Evolutionary conservation across 1,140 invertebrate genomes (phyloP), one percentile per base, ranked within the genome.

Genomic region (Patella vulgata): DNA sequence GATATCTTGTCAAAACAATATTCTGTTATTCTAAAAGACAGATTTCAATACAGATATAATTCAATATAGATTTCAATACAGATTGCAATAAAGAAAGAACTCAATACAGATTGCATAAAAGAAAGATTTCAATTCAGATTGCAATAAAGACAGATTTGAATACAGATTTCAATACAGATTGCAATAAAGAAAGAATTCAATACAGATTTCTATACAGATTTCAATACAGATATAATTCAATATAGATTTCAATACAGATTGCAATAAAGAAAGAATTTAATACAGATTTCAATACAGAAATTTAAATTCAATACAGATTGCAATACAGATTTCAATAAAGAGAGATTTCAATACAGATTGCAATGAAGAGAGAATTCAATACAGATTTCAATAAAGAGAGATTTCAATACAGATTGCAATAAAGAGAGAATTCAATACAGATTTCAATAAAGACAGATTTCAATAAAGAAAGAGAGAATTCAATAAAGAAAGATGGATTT

Each of bases 101-200:
- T 4, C 31, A 3, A 53, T 21, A n/a, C 11, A 33, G 28, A 31
- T 12, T 36, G 8, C 8, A 8, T 36, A n/a, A 28, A 3, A 53
- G 51, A 31, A 21, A 36, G 31, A 53, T 27, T 33, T 4, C 12
- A 33, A 57, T 31, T 17, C 5, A 30, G 40, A 51, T 12, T n/a
- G 6, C 3, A 31, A 33, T 27, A 33, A 19, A 33, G 28, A 5
- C 9, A 33, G 28, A 5, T 21, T 33, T 8, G 53, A 39, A 42
- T 27, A 61, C 3, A 53, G 51, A 53, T 27, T 33, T 8, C 30
- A 9, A 53, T 8, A 53, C 28, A 53, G 27, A 53, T 8, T 33
- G 51, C 30, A 21, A 33, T 27, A 33, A 21, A 33, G 51, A 33
- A 21, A 39, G 59, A 57, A 23, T 28, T 4, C 14, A 4, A 51